Conservation (phyloP, 2,113 vertebrate genomes). For the Actenoides lindsayi region DNA sequence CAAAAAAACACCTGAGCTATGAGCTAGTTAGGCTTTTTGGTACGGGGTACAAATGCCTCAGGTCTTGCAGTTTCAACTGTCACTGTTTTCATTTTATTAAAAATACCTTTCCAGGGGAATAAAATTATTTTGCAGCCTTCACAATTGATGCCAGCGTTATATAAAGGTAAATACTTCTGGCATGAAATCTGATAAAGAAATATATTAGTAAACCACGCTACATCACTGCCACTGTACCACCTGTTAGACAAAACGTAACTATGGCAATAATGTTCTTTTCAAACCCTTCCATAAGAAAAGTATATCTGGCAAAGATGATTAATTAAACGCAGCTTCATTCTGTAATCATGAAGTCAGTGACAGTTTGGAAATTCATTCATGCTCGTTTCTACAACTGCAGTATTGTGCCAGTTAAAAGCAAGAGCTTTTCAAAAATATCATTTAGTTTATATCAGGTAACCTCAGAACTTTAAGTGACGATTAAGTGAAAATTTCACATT, state of each 20-base stretch:
- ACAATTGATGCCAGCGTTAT: background rate
- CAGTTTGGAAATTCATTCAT: background rate
- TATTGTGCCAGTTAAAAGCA: background rate
- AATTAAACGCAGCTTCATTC: background rate
- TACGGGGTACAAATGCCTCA: background rate
- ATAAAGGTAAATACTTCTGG: constrained; percentile 34
- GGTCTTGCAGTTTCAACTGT: background rate
- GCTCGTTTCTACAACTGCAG: background rate
- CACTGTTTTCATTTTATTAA: background rate
- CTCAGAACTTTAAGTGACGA: background rate
- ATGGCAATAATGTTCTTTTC: background rate
- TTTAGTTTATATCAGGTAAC: background rate
- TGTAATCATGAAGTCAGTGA: background rate
- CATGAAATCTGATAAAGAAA: constrained; percentile 12
- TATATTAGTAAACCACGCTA: background rate
- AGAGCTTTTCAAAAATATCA: background rate
- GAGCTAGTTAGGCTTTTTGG: background rate
- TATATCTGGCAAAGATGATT: background rate
- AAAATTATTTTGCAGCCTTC: background rate
- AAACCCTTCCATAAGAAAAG: background rate
- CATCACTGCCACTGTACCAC: constrained; percentile 13
- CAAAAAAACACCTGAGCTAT: background rate
- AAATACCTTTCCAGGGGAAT: background rate
- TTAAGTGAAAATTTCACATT: background rate
- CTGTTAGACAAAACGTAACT: constrained; percentile 4